Percentiles rank a stretch among this genome's conserved stretches.
phyloP scores from a whole-genome alignment of 2,797 vertebrate species.

The Melanotaenia parkinsoni region DNA sequence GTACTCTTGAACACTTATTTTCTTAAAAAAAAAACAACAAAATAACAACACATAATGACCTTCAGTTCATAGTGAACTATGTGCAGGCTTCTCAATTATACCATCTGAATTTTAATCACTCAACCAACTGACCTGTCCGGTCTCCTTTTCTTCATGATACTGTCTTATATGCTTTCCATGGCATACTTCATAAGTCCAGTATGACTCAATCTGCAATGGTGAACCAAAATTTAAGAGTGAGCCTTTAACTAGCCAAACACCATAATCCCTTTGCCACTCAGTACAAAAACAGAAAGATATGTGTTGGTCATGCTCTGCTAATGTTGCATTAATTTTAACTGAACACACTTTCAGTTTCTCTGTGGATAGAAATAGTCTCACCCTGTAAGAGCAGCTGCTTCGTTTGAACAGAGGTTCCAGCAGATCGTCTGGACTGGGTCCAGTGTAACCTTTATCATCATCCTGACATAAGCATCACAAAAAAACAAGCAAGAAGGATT shows the following conservation, averaged over 20 bases:
- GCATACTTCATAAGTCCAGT: conserved; percentile 98
- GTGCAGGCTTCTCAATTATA: not conserved
- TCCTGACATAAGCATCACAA: conserved; percentile 78
- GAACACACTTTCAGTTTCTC: conserved; percentile 18
- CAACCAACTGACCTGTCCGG: conserved; percentile 88
- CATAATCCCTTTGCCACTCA: not conserved
- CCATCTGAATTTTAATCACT: conserved; percentile 7
- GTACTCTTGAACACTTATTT: conserved; percentile 95
- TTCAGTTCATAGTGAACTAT: not conserved
- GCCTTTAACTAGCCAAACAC: not conserved
- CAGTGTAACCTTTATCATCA: conserved; percentile 89
- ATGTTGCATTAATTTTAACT: not conserved
- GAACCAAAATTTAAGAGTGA: not conserved
- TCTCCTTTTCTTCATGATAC: conserved; percentile 98
- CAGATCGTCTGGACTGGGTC: conserved; percentile 87
- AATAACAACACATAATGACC: conserved; percentile 21
- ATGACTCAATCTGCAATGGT: conserved; percentile 93
- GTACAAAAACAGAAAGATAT: not conserved
- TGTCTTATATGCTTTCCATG: conserved; percentile 96
- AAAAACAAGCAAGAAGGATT: not conserved
- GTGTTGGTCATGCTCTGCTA: conserved; percentile 25
- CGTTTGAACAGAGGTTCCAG: conserved; percentile 96
- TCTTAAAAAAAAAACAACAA: conserved; percentile 81
- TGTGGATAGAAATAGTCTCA: conserved; percentile 66
- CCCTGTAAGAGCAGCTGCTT: conserved; percentile 98